Base-by-base conservation (phyloP, 92 coral and sea anemone genomes). In the Palythoa grandiflora region DNA sequence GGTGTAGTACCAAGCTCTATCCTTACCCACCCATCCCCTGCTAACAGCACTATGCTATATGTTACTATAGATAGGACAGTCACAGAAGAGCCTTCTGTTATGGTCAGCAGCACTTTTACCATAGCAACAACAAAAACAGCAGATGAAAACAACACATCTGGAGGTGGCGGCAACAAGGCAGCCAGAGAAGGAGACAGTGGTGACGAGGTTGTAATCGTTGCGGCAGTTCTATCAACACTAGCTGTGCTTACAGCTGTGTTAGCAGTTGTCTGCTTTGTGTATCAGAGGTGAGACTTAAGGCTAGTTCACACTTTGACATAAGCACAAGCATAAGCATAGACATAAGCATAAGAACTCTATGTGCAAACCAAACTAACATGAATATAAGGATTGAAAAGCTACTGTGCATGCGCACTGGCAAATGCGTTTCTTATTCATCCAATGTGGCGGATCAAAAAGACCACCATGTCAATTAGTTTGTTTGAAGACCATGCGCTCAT, bases 21-120 rank as follows among this genome's bases (percentile, higher is more conserved):
- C 6, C 38, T 52, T 16, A 12, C 68, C 66, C 68, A 13, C 61
- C 17, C 47, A 5, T 37, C 83, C 68, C 50, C 53, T 77, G 44
- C 38, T 77, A 77, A 53, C 48, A 53, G 83, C 39, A 53, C 66
- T 77, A 16, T 77, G 36, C 83, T 55, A 6, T 77, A 77, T 77
- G 47, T 77, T 59, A 77, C 83, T 37, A 15, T 37, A 77, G 83
- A 77, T 77, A 54, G 68, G 40, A 53, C 83, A 70, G 75, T 15
- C 17, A 70, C 75, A 14, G 50, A 77, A 39, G 63, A 19, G 61
- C 83, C 83, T 77, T 77, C 83, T 35, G 14, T 10, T 2, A 0
- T 35, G 21, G 83, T 77, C 68, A 77, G 83, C 68, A 77, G 83
- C 40, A 77, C 83, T 21, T 21, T 21, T 77, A 9, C 21, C 28